Base-by-base conservation (phyloP, 2,797 vertebrate species). In the Myotis myotis region DNA sequence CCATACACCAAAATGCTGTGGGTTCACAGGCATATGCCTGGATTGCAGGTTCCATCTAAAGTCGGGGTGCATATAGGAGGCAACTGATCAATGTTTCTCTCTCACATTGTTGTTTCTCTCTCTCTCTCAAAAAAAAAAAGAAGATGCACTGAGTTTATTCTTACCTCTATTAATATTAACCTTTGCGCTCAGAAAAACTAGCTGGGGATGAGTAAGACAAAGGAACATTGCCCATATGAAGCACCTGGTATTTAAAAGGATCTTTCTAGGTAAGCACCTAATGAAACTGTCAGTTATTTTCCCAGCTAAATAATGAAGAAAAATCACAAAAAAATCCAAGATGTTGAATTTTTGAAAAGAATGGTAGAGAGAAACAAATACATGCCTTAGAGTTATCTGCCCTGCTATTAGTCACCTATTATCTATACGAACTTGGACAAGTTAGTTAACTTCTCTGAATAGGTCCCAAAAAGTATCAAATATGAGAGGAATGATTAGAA, bases 381-480 rank as follows among this genome's bases (percentile, higher is more conserved):
- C 3, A 76, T 11, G 78, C 70, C 64, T 75, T 93, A n/a, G 47
- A 60, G 22, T 71, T 38, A 88, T 75, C 51, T 95, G 33, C 3
- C 28, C 64, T 72, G 78, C 11, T 82, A 30, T 22, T 51, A 76
- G 23, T 82, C 30, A 93, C 49, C 90, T 71, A 88, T 90, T 75
- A 84, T 22, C 53, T 66, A 70, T 28, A 64, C 68, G 47, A 75
- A 82, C 30, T 64, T 85, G 25, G 41, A 38, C 10, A 71, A 79
- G 20, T 82, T 92, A 64, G 33, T 75, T 94, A 95, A 81, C 17
- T 23, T 85, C 64, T 11, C 47, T 76, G 47, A 90, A 64, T 7
- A 87, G 38, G 25, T 89, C 66, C 96, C 17, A 80, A 94, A 94
- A 89, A n/a, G 16, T 23, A 91, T 76, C 16, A 95, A 95, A 44